Base-by-base conservation (phyloP, 2,797 vertebrate genomes). In the Lerista edwardsae region DNA sequence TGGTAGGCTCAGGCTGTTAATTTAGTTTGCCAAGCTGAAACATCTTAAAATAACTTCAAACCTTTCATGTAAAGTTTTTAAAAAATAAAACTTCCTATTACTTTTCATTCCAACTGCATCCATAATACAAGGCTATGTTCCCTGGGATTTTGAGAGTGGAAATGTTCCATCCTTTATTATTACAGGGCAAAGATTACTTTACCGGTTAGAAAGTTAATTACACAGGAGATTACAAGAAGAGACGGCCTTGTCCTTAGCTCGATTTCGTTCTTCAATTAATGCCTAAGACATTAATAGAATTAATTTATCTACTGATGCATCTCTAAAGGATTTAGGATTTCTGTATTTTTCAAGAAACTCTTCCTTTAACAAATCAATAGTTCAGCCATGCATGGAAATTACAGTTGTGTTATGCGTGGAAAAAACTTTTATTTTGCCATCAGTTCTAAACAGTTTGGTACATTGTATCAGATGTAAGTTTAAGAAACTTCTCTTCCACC, bases 261-360 rank as follows among this genome's bases (percentile, higher is more conserved):
- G 82, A 88, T 88, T 87, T 91, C 84, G 84, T 87, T 84, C 85
- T 91, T 87, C 90, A 93, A 90, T 94, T 92, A 93, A 89, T 90
- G 84, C 74, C 80, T 80, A 3, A 0, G 72, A 87, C 86, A 86
- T 75, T 86, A 90, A 93, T 91, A 88, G 90, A 91, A 91, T 91
- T 85, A 78, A 71, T 93, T 88, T 90, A 90, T 92, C 89, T 11
- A 1, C 0, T 77, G 85, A 86, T 84, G 74, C 41, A 84, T 83
- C 73, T 83, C 73, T 27, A 15, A 90, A 87, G 41, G 82, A 91
- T 71, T 44, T 88, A 80, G 89, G 88, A 90, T 88, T 90, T 90
- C 88, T 85, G 61, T 65, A 41, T 86, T 90, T 79, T 76, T 88
- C 83, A 65, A 86, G 85, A 88, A 92, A 80, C 31, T 84, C 51